phyloP scores from a whole-genome alignment of 1,140 invertebrate species.

The Chelonus insularis region DNA sequence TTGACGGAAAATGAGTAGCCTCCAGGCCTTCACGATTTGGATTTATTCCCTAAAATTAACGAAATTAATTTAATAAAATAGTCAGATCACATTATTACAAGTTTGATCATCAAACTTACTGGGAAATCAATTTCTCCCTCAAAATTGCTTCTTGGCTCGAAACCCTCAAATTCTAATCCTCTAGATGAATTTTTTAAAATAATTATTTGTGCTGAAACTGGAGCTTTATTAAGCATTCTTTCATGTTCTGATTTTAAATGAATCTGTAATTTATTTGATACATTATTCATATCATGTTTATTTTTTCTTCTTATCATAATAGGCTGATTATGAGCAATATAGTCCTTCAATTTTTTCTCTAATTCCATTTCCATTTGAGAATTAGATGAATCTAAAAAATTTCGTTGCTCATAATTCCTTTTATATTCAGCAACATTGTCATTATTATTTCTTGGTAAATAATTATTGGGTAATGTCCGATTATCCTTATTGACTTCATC shows the following conservation, averaged over 20 bases:
- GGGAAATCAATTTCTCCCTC: constrained; percentile 36
- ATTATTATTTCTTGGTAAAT: constrained; percentile 8
- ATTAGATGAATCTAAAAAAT: no score
- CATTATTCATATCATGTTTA: background rate
- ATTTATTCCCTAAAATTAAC: constrained; percentile 33
- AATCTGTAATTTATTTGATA: no score
- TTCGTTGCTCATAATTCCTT: constrained; percentile 27
- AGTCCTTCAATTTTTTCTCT: constrained; percentile 30
- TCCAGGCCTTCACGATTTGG: constrained; percentile 36
- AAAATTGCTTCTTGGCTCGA: constrained; percentile 28
- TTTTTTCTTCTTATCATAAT: constrained; percentile 20
- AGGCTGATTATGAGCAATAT: constrained; percentile 35
- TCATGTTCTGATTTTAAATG: background rate
- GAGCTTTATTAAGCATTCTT: constrained; percentile 35
- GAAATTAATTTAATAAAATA: background rate
- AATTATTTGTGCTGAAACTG: constrained; percentile 44
- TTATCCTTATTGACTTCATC: constrained; percentile 33
- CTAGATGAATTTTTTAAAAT: constrained; percentile 22
- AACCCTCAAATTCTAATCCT: background rate
- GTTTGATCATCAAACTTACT: constrained; percentile 33
- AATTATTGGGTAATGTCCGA: constrained; percentile 20
- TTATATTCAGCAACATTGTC: constrained; percentile 15
- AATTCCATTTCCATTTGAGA: constrained; percentile 20
- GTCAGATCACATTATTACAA: background rate
- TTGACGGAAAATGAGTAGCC: constrained; percentile 39